These are phyloP conservation scores for Melanaphis sacchari DNA, from an alignment of 1,140 invertebrate species.

Conservation along the genomic window DNA sequence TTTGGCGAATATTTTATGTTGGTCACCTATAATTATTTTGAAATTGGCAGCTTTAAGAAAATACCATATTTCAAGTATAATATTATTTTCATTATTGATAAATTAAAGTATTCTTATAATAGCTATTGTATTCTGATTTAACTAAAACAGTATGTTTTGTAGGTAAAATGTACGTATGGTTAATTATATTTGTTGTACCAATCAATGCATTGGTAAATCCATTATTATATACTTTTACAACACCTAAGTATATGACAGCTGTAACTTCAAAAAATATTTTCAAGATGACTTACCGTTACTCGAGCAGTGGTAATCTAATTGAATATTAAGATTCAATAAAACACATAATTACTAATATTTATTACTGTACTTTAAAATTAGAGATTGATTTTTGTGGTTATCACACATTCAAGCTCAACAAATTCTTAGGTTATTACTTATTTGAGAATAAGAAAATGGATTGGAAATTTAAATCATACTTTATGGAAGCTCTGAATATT, in stretches of 20 bases:
- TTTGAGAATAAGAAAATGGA: too few relatives aligned
- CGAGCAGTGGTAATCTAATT: slow-evolving; percentile 13
- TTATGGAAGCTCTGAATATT: background rate
- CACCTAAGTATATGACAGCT: slow-evolving; percentile 69
- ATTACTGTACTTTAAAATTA: background rate
- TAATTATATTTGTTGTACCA: slow-evolving; percentile 79
- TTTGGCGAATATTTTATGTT: slow-evolving; percentile 76
- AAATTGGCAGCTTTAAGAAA: slow-evolving; percentile 73
- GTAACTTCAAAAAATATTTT: slow-evolving; percentile 3
- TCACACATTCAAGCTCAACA: background rate
- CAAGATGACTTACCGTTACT: background rate
- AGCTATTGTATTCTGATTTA: background rate
- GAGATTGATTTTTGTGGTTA: background rate
- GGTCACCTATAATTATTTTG: slow-evolving; percentile 76
- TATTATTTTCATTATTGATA: background rate
- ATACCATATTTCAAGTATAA: slow-evolving; percentile 66
- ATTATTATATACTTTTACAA: slow-evolving; percentile 80
- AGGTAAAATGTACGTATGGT: slow-evolving; percentile 76
- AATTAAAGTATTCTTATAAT: background rate
- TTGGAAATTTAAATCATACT: background rate
- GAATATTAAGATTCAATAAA: background rate
- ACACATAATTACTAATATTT: background rate
- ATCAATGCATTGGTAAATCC: slow-evolving; percentile 83
- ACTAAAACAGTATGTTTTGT: background rate
- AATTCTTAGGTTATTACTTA: too few relatives aligned